These are phyloP conservation scores for Pristis pectinata DNA, from an alignment of 2,797 vertebrate species.

Conservation along the genomic window DNA sequence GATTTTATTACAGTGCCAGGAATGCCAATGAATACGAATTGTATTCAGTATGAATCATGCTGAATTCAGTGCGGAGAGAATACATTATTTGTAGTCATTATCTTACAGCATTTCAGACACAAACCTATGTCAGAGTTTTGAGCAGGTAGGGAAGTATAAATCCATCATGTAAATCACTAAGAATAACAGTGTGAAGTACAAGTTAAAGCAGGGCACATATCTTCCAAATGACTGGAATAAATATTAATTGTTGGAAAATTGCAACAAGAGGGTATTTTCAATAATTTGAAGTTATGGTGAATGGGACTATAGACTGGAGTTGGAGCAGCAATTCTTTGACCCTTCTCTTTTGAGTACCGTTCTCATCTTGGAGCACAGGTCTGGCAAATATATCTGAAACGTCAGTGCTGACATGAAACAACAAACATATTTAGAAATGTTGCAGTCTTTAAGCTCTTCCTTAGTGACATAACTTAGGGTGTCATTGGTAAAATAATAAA, in stretches of 20 bases:
- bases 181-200: neutral
- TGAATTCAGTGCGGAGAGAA: neutral
- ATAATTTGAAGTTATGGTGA: neutral
- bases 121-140: neutral
- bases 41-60: neutral
- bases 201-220: neutral
- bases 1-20: neutral
- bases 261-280: neutral
- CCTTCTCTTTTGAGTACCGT: neutral
- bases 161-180: neutral
- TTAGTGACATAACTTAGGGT: neutral
- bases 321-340: neutral
- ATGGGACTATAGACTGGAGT: neutral
- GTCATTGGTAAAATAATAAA: neutral
- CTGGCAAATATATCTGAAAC: neutral
- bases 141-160: neutral
- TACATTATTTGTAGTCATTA: neutral
- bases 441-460: neutral
- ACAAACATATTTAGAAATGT: neutral
- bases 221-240: neutral
- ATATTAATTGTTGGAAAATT: neutral
- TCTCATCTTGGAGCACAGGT: neutral
- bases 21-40: neutral
- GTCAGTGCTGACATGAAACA: neutral
- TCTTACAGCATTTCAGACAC: neutral